Evolutionary conservation across 2,888 invertebrate genomes (phyloP), one percentile per base, ranked within the genome.

Genomic region (Eremobia ochroleuca): DNA sequence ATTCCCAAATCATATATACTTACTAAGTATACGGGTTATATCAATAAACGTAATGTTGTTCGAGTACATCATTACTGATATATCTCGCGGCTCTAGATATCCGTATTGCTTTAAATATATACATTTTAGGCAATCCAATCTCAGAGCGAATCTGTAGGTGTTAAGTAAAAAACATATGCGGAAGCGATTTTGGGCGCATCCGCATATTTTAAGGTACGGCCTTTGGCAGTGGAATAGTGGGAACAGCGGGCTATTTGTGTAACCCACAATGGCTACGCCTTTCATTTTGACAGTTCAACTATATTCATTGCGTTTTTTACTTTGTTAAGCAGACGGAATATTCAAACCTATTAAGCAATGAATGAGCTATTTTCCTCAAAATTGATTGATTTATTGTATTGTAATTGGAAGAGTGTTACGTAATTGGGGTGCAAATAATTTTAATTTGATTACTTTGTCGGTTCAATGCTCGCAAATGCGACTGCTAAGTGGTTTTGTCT

Each of bases 61-160:
- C 34, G 59, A 74, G 78, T 77, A 74, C 72, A 68, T 77, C 78
- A 85, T 85, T 85, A 85, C 79, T 65, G 78, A 28, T 77, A 85
- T 76, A 87, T 87, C 76, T 83, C 77, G 80, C 80, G 78, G 78
- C 77, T 77, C 65, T 61, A 76, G 74, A 80, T 82, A 86, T 84
- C 71, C 80, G 65, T 79, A 85, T 85, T 85, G 77, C 73, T 55
- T 86, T 85, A 83, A 79, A 85, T 81, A 79, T 82, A 87, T 81
- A 87, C 81, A 79, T 86, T 86, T 87, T 80, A 82, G 82, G 83
- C 87, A 85, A 86, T 88, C 75, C 87, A 88, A 88, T 88, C 86
- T 81, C 40, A 72, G 58, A 78, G 73, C 75, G 79, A 82, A 81
- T 75, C 73, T 77, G 72, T 71, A 49, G 62, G 67, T 81, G 69